A percentile compares a stretch with the other conserved stretches of the same genome.
These are phyloP conservation scores for Cephalopholis sonnerati DNA, from an alignment of 2,113 vertebrate genomes.

Conservation along the genomic window DNA sequence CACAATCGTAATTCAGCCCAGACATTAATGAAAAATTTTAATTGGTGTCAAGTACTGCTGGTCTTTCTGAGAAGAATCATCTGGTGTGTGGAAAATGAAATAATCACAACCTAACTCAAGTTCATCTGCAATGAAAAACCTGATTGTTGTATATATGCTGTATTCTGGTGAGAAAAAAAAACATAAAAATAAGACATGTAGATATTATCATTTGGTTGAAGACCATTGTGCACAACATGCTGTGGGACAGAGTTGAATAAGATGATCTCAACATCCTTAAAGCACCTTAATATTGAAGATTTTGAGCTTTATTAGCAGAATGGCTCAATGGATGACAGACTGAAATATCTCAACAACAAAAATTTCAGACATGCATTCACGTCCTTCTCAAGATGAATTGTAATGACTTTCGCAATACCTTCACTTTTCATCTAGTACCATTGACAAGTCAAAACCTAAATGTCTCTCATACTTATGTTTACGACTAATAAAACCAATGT, in stretches of 20 bases:
- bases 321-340: background rate
- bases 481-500: too few species aligned
- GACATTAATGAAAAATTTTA: background rate
- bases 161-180: background rate
- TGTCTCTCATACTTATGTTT: too few species aligned
- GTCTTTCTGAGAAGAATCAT: background rate
- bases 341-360: background rate
- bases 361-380: background rate
- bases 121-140: background rate
- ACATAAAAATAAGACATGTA: too few species aligned
- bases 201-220: background rate
- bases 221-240: background rate
- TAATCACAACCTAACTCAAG: background rate
- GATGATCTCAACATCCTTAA: background rate
- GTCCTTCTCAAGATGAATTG: background rate
- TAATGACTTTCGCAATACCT: background rate
- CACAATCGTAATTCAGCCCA: background rate
- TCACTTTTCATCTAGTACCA: background rate
- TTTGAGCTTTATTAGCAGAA: background rate
- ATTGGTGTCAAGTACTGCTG: constrained; percentile 1
- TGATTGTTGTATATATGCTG: background rate
- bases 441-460: background rate
- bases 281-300: background rate
- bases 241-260: background rate
- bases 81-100: background rate